Conservation (phyloP, 35 echinoderm and acorn worm species). For the Lytechinus pictus region DNA sequence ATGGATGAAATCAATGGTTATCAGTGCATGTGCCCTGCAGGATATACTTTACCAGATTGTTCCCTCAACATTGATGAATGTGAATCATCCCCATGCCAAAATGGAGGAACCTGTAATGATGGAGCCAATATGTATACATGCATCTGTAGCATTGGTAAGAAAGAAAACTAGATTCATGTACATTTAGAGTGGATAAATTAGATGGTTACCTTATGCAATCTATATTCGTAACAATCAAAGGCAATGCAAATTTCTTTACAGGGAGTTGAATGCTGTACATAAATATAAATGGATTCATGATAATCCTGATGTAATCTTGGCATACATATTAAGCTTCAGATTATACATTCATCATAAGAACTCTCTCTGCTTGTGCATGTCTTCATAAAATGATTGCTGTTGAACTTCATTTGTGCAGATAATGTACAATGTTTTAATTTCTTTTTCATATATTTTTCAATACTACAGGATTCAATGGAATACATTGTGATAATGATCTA, state of each 20-base stretch:
- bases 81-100: slow-evolving; percentile 61
- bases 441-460: not conserved
- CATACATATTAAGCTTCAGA: no score
- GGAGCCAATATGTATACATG: slow-evolving; percentile 39
- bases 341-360: no score
- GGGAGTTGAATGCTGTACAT: no score
- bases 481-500: slow-evolving; percentile 64
- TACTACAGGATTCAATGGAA: slow-evolving; percentile 70
- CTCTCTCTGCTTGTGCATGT: no score
- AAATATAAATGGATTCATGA: no score
- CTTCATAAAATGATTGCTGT: not conserved
- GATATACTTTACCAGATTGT: slow-evolving; percentile 23
- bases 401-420: not conserved
- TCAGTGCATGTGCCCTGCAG: slow-evolving; percentile 39
- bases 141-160: slow-evolving; percentile 62
- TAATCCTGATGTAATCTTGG: no score
- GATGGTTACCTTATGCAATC: no score
- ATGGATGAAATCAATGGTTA: slow-evolving; percentile 34
- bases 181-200: no score
- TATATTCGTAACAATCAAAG: no score
- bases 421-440: not conserved
- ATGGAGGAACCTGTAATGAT: slow-evolving; percentile 76
- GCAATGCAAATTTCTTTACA: no score
- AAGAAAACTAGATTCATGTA: no score
- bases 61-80: slow-evolving; percentile 73